Percentiles rank a stretch among this genome's conserved stretches.
phyloP scores from a whole-genome alignment of 2,888 invertebrate genomes.

The Poecilus cupreus region DNA sequence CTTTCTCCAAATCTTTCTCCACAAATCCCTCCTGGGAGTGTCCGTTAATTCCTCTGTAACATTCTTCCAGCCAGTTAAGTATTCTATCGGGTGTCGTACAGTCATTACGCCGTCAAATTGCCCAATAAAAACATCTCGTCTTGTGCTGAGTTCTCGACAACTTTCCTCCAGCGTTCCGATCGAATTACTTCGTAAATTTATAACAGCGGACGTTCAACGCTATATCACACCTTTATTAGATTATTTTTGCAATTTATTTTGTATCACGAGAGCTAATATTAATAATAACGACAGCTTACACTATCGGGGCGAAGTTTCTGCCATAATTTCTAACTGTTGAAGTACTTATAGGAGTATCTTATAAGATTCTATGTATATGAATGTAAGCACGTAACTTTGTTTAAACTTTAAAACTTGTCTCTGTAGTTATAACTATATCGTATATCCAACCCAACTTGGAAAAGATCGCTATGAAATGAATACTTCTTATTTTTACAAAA shows the following conservation, averaged over 20 bases:
- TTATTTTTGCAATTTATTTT: conserved; percentile 36
- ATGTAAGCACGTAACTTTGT: no score
- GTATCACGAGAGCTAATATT: conserved; percentile 1
- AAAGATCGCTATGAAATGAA: no score
- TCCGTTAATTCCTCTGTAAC: conserved; percentile 30
- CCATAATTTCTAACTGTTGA: no score
- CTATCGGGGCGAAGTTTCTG: no score
- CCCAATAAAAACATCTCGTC: conserved; percentile 43
- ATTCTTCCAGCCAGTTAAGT: conserved; percentile 39
- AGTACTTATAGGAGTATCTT: no score
- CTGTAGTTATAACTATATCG: no score
- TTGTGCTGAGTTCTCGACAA: not conserved
- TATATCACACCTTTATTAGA: conserved; percentile 36
- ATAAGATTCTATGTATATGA: no score
- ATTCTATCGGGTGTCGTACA: conserved; percentile 50
- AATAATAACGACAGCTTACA: not conserved
- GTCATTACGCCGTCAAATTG: conserved; percentile 43
- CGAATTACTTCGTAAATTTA: conserved; percentile 15
- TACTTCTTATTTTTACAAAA: no score
- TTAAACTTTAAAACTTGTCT: no score
- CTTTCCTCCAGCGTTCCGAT: not conserved
- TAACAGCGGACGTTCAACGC: not conserved
- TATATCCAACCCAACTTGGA: no score
- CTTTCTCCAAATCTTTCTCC: not conserved
- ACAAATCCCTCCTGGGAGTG: not conserved